Percentiles rank a stretch among this genome's conserved stretches.
phyloP scores from a whole-genome alignment of 2,888 invertebrate genomes.

The Himalopsyche japonica region DNA sequence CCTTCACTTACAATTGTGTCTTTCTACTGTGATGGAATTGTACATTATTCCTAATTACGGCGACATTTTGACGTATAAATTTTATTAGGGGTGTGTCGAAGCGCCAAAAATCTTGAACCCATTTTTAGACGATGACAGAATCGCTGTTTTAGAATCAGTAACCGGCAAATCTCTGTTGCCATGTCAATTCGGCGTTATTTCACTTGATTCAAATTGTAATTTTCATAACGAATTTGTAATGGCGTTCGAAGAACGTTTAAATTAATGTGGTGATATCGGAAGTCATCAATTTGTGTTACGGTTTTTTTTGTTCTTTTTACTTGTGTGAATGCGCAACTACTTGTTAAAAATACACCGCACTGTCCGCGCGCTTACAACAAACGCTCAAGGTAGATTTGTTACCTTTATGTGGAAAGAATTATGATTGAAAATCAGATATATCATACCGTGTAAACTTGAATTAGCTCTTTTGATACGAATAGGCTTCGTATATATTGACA shows the following conservation, averaged over 20 bases:
- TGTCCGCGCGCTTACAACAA: background rate
- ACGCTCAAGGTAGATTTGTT: background rate
- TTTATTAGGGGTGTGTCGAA: slow-evolving; percentile 28
- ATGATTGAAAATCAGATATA: background rate
- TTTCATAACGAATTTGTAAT: background rate
- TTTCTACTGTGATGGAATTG: background rate
- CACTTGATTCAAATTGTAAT: background rate
- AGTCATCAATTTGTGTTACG: slow-evolving; percentile 8
- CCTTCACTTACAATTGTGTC: background rate
- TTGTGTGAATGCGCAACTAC: background rate
- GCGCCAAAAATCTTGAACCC: slow-evolving; percentile 16
- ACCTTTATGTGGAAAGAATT: background rate
- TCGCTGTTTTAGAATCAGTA: slow-evolving; percentile 9
- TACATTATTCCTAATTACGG: background rate
- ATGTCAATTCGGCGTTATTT: background rate
- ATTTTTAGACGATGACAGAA: slow-evolving; percentile 34
- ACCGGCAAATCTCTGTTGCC: slow-evolving; percentile 5
- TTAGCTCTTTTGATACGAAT: background rate
- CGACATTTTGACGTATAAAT: slow-evolving; percentile 2
- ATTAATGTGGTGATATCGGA: background rate
- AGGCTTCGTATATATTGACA: background rate
- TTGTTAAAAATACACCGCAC: slow-evolving; percentile 6
- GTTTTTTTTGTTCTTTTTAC: background rate
- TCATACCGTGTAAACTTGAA: no score
- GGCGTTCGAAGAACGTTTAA: background rate